Evolutionary conservation across 2,797 vertebrate species (phyloP), one percentile per base, ranked within the genome.

Genomic region (Channa striata): DNA sequence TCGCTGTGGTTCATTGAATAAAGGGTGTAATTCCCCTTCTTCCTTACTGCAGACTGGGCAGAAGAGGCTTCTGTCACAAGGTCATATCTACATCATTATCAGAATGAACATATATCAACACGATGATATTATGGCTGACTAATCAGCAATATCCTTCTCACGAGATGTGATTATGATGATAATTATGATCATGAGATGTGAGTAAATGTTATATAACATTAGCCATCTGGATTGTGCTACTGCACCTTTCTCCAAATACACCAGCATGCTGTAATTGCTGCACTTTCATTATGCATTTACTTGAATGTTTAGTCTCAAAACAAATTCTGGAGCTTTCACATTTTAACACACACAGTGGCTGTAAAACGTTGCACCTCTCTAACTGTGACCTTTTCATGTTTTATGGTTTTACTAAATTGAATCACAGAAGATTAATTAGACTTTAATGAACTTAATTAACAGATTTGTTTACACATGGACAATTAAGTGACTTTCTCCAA

Each of bases 381-480:
- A 30, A 42, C 51, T 44, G 49, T 66, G 57, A 36, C 59, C 70
- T 42, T 50, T 69, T 68, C 36, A 56, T 64, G 37, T 59, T 54
- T 62, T 33, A 59, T 51, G 42, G 2, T 54, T 71, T 85, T 36
- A 70, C 23, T 50, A 57, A 25, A 60, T 16, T 30, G 11, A 70
- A 67, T 70, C 48, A 53, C 59, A 66, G 68, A 40, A 59, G 21
- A 73, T 54, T 63, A 50, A 78, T 74, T 66, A 43, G 59, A 62
- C 20, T 76, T 70, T 52, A 65, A 73, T 75, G n/a, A 58, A 69
- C 57, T 10, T n/a, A 34, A 78, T 72, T 43, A 57, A 72, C 37
- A 67, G 59, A 61, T 72, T 58, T 65, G 14, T 70, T 68, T 72
- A 48, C 3, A 13, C 36, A 56, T 59, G 70, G 57, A 77, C 74